phyloP scores from a whole-genome alignment of 2,113 vertebrate species.

The Chionis minor region DNA sequence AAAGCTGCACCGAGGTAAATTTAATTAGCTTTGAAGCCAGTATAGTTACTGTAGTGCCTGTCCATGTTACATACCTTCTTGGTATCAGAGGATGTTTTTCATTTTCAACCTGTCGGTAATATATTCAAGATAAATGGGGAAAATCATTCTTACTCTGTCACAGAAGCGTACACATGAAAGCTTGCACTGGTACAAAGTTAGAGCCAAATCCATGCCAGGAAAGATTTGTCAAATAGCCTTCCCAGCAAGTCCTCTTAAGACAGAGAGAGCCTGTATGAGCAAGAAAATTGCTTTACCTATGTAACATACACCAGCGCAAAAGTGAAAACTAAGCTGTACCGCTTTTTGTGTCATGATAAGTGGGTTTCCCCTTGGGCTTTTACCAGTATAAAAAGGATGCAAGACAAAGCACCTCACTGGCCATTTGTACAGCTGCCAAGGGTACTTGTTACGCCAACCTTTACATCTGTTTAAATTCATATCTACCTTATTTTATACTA shows the following conservation, averaged over 20 bases:
- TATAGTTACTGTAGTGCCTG: neutral
- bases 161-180: neutral
- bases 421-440: neutral
- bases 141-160: neutral
- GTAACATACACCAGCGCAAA: neutral
- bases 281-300: neutral
- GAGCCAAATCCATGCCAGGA: neutral
- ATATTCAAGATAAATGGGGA: neutral
- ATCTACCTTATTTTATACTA: neutral
- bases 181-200: neutral
- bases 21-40: constrained; percentile 15
- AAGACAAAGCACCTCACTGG: neutral
- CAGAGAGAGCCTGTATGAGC: neutral
- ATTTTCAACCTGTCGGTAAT: neutral
- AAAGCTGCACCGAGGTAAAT: neutral
- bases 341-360: accelerated
- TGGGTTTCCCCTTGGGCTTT: neutral
- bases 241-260: neutral
- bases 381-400: neutral
- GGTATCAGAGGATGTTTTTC: neutral
- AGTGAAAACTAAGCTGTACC: neutral
- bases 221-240: neutral
- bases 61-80: neutral
- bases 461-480: neutral
- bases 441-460: neutral